Conservation (phyloP, 2,797 vertebrate genomes). For the Scolopax rusticola region DNA sequence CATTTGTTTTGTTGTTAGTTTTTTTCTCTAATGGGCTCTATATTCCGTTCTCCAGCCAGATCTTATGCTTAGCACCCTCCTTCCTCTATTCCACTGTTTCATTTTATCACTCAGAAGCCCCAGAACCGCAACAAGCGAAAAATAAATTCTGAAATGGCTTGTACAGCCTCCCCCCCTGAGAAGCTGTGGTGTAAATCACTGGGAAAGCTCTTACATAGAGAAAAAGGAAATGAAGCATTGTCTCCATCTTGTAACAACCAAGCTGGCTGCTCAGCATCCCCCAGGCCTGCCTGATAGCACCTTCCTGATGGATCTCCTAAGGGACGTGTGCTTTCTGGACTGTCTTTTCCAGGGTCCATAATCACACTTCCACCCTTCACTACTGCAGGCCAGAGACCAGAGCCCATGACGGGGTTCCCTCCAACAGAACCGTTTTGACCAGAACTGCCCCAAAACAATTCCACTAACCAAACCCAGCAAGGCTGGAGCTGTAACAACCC, state of each 20-base stretch:
- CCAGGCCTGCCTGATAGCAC: not conserved
- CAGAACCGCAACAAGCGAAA: not conserved
- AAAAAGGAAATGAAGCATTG: constrained; percentile 12
- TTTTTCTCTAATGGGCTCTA: not conserved
- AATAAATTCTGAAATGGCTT: not conserved
- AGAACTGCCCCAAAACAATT: not conserved
- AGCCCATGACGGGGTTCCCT: not conserved
- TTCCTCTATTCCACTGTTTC: not conserved
- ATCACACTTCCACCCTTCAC: not conserved
- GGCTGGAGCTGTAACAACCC: not conserved
- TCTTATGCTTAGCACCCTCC: not conserved
- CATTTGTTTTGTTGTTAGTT: no score
- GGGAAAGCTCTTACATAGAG: not conserved
- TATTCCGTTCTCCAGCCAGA: not conserved
- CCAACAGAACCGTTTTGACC: not conserved
- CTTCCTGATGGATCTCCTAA: not conserved
- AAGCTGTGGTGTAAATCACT: not conserved
- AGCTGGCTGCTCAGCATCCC: not conserved
- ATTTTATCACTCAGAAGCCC: accelerated
- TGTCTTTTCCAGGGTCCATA: not conserved
- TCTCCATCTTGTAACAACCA: accelerated
- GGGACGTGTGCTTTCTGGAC: not conserved
- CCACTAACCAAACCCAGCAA: not conserved
- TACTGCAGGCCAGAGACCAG: not conserved
- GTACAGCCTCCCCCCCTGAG: not conserved